Conservation (phyloP, 2,797 vertebrate species). For the Anolis apletophallus region DNA sequence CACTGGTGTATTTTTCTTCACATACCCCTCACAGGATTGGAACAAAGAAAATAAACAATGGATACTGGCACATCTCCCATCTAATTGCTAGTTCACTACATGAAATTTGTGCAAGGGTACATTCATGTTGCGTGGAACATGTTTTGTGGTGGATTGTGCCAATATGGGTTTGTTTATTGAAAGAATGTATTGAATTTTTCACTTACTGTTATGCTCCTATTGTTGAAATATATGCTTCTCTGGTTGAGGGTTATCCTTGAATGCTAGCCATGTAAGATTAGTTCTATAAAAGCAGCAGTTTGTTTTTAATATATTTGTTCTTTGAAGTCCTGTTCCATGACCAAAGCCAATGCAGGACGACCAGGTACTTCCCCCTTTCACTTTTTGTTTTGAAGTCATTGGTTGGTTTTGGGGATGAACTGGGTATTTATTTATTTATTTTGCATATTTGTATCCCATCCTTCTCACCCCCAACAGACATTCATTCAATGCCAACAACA, state of each 20-base stretch:
- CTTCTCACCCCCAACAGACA: too few species aligned
- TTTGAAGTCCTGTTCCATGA: background rate
- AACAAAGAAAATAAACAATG: background rate
- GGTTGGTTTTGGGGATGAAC: background rate
- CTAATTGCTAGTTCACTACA: background rate
- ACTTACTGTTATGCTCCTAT: background rate
- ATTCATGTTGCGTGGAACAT: background rate
- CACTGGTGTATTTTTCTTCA: background rate
- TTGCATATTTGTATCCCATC: too few species aligned
- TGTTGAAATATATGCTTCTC: background rate
- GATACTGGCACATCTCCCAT: background rate
- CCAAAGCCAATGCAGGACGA: background rate
- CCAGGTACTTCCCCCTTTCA: background rate
- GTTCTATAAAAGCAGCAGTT: background rate
- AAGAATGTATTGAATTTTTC: too few species aligned
- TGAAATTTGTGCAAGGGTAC: background rate
- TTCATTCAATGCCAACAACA: too few species aligned
- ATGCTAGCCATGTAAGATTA: background rate
- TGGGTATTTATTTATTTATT: too few species aligned
- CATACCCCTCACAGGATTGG: background rate
- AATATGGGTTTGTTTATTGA: background rate
- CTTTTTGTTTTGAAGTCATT: background rate
- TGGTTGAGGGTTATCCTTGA: background rate
- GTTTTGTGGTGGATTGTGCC: background rate
- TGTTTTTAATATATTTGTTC: background rate